Base-by-base conservation (phyloP, 2,113 vertebrate species). In the Polyodon spathula region DNA sequence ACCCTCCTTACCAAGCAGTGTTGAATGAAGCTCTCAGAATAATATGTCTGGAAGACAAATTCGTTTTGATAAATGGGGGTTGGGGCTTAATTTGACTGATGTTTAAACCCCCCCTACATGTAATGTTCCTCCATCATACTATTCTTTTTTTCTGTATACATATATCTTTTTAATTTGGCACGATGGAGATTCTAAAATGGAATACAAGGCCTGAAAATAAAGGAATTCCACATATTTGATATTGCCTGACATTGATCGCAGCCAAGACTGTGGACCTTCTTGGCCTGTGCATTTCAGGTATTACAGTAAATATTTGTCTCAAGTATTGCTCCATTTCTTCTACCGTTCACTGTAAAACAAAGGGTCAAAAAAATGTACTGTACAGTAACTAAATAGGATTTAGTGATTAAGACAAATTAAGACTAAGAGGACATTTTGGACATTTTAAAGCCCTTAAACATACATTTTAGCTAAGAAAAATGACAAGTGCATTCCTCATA, bases 211-310 rank as follows among this genome's bases (percentile, higher is more conserved):
- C 51, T 9, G 62, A 43, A 61, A 69, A 66, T 69, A 9, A 62
- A 40, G 66, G 61, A 70, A 67, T 68, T 66, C 64, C 71, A 75
- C 72, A 73, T 75, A 68, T 73, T 74, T 61, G 12, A 51, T 56
- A 37, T 58, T 56, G 72, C 66, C 63, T 62, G 71, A 63, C 65
- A 76, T 73, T 65, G 70, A 78, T 76, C 70, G 71, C 57, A 41
- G 61, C 63, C 62, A 59, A 38, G 66, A 68, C 68, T 64, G 62
- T 63, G 61, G 67, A 68, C 66, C 67, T 60, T 54, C 55, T 64
- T 48, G 68, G 67, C 68, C 70, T 63, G 60, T 72, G 48, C 66
- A 62, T 57, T 64, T 59, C 60, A 66, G 64, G 60, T 65, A 65
- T 66, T 73, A 64, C 62, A 54, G 70, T 68, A 78, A 77, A 66